phyloP scores from a whole-genome alignment of 2,888 invertebrate genomes.

The Eucera pruinosa region DNA sequence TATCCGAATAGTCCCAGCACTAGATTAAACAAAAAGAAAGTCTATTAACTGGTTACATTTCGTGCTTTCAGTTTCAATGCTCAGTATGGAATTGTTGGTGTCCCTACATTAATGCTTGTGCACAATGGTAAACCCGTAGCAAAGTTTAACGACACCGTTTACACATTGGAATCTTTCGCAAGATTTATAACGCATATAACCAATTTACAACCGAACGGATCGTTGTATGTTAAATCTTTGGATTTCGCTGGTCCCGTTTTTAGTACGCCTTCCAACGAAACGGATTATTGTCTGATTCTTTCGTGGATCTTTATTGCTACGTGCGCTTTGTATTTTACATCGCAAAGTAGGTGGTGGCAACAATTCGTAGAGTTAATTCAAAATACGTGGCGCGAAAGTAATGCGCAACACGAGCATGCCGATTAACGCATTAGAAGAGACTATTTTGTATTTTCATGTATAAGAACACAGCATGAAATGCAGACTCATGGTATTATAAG shows the following conservation, averaged over 20 bases:
- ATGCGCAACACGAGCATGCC: slow-evolving; percentile 92
- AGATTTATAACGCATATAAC: slow-evolving; percentile 92
- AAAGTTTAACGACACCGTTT: slow-evolving; percentile 93
- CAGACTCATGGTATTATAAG: slow-evolving; percentile 36
- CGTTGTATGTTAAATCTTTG: slow-evolving; percentile 89
- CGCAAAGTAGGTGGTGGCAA: slow-evolving; percentile 91
- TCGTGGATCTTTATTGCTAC: slow-evolving; percentile 94
- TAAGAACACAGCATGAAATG: slow-evolving; percentile 14
- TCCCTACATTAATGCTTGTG: slow-evolving; percentile 94
- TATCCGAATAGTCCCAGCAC: too few relatives aligned
- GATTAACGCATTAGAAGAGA: slow-evolving; percentile 84
- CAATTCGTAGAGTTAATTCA: slow-evolving; percentile 93
- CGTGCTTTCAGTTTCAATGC: slow-evolving; percentile 89
- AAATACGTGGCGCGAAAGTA: slow-evolving; percentile 95
- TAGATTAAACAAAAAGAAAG: too few relatives aligned
- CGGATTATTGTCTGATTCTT: slow-evolving; percentile 92
- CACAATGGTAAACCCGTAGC: slow-evolving; percentile 94
- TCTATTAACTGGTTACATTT: neutral
- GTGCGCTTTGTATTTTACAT: slow-evolving; percentile 91
- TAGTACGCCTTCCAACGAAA: slow-evolving; percentile 90
- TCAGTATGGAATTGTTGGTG: slow-evolving; percentile 95
- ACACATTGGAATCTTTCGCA: slow-evolving; percentile 91
- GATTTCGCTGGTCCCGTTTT: slow-evolving; percentile 93
- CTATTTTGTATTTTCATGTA: slow-evolving; percentile 3
- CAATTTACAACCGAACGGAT: slow-evolving; percentile 87